These are phyloP conservation scores for Orthosia incerta DNA, from an alignment of 2,888 invertebrate genomes.

Conservation along the genomic window DNA sequence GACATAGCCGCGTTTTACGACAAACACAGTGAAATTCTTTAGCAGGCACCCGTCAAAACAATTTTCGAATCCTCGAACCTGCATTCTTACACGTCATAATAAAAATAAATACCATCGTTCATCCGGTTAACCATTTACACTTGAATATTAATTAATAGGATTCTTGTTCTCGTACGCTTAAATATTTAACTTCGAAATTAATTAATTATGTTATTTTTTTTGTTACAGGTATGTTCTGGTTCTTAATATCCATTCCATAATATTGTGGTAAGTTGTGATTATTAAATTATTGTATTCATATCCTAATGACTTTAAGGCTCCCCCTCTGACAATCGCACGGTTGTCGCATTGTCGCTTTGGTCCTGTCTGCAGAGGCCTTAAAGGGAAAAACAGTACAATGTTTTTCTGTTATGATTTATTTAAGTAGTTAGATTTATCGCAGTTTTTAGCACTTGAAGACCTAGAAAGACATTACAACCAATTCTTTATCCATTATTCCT, in stretches of 20 bases:
- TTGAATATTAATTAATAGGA: conserved; percentile 21
- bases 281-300: background rate
- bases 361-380: no score
- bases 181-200: conserved; percentile 42
- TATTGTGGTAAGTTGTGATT: conserved; percentile 50
- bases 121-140: conserved; percentile 10
- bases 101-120: background rate
- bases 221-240: conserved; percentile 69
- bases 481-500: background rate
- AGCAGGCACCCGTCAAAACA: background rate
- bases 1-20: no score
- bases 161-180: conserved; percentile 18
- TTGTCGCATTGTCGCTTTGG: no score
- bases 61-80: background rate
- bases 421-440: no score
- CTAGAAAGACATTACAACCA: background rate
- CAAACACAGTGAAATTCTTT: background rate
- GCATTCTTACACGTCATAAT: conserved; percentile 21
- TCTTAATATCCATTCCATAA: background rate
- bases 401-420: no score
- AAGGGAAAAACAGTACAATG: no score
- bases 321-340: no score
- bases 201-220: conserved; percentile 49
- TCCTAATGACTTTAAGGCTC: conserved; percentile 5
- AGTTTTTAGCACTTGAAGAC: no score